Conservation (phyloP, 2,888 invertebrate genomes). For the Frankliniella intonsa region DNA sequence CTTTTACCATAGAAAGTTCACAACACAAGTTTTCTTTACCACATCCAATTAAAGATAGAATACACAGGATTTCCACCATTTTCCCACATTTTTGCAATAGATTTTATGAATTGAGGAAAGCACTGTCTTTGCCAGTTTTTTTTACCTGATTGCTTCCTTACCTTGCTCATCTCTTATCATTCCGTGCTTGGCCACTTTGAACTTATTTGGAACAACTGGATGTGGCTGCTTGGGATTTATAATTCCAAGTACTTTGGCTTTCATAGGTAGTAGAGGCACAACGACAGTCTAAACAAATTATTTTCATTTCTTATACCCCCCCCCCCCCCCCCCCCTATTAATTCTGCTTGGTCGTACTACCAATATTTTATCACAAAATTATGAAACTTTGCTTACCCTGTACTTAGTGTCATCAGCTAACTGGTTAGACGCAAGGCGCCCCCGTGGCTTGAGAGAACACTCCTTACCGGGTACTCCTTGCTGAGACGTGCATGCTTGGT, state of each 20-base stretch:
- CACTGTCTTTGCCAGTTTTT: not conserved
- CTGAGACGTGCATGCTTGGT: not conserved
- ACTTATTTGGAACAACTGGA: too few relatives aligned
- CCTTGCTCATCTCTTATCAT: not conserved
- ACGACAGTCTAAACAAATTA: too few relatives aligned
- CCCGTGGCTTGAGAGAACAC: not conserved
- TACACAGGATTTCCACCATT: not conserved
- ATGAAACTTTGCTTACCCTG: too few relatives aligned
- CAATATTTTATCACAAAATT: too few relatives aligned
- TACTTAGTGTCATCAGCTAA: slow-evolving; percentile 17
- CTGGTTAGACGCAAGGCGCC: not conserved
- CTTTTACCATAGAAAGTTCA: not conserved
- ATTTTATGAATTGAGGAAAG: not conserved
- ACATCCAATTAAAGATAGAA: not conserved
- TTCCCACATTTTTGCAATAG: not conserved
- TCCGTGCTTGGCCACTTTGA: not conserved
- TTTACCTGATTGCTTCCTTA: not conserved
- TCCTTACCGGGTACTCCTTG: not conserved
- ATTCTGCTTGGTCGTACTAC: too few relatives aligned
- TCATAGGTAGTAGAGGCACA: too few relatives aligned
- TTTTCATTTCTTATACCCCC: too few relatives aligned
- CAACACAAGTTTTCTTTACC: too few relatives aligned
- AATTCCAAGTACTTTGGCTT: too few relatives aligned
- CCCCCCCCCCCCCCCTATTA: too few relatives aligned
- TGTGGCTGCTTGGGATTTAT: too few relatives aligned